Percentiles rank a stretch among this genome's conserved stretches.
phyloP scores from a whole-genome alignment of 1,140 invertebrate genomes.

The Trichomalopsis sarcophagae region DNA sequence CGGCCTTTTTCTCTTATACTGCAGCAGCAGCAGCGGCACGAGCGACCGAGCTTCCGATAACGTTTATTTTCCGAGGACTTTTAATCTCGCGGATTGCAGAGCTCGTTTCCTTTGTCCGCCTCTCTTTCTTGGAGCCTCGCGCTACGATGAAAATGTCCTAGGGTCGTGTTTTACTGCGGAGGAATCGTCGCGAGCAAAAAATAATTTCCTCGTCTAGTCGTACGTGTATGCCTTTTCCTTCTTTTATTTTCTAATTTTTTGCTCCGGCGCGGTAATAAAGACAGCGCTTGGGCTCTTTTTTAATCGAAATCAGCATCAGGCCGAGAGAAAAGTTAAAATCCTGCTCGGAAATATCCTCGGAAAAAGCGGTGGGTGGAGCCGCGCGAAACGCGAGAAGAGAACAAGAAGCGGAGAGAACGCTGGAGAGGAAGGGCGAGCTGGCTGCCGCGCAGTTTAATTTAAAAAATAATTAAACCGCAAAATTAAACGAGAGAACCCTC shows the following conservation, averaged over 20 bases:
- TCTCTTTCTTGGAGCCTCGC: background rate
- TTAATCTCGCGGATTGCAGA: slow-evolving; percentile 51
- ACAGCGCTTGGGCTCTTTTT: background rate
- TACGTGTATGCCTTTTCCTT: background rate
- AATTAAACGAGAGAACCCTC: slow-evolving; percentile 60
- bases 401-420: background rate
- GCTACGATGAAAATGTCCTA: background rate
- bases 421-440: background rate
- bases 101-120: slow-evolving; percentile 44
- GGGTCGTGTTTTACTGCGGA: background rate
- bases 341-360: background rate
- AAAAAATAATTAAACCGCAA: slow-evolving; percentile 71
- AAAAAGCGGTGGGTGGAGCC: background rate
- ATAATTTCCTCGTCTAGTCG: background rate
- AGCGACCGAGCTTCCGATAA: slow-evolving; percentile 12
- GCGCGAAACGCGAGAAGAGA: slow-evolving; percentile 26
- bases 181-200: background rate
- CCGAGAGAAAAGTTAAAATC: slow-evolving; percentile 21
- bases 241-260: background rate
- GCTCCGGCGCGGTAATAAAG: background rate
- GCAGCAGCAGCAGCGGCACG: background rate
- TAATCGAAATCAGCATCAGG: slow-evolving; percentile 13
- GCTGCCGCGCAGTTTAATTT: slow-evolving; percentile 62
- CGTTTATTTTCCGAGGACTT: slow-evolving; percentile 23
- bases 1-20: background rate